phyloP scores from a whole-genome alignment of 2,113 vertebrate species.

The Burhinus bistriatus region DNA sequence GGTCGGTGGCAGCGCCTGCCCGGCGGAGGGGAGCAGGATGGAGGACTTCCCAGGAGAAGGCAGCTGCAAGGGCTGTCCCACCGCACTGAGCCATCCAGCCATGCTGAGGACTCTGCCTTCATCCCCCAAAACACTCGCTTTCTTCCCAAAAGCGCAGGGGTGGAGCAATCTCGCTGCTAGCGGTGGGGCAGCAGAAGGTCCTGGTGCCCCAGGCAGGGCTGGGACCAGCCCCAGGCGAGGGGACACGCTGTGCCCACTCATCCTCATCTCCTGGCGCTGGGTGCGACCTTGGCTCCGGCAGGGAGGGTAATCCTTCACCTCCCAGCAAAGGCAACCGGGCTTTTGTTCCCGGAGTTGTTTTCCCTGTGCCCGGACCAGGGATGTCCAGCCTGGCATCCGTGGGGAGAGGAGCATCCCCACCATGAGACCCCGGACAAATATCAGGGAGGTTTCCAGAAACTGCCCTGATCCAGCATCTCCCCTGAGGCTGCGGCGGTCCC shows the following conservation, averaged over 20 bases:
- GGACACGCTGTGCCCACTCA: fast-evolving
- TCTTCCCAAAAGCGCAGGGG: not conserved
- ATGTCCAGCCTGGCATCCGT: fast-evolving
- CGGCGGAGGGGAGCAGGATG: fast-evolving
- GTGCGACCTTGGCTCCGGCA: not conserved
- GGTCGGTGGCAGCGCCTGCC: not conserved
- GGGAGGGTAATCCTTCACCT: not conserved
- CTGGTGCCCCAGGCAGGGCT: not conserved
- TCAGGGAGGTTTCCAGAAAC: not conserved
- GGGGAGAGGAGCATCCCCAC: not conserved
- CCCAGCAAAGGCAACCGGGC: not conserved
- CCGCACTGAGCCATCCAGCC: fast-evolving
- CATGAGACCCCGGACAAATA: fast-evolving
- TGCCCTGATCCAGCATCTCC: not conserved
- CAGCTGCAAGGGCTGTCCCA: no score
- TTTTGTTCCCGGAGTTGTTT: not conserved
- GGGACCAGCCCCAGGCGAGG: fast-evolving
- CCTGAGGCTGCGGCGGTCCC: fast-evolving
- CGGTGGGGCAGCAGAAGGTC: not conserved
- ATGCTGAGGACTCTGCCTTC: fast-evolving
- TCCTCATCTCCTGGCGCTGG: not conserved
- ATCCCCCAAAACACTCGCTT: fast-evolving
- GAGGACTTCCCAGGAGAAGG: not conserved
- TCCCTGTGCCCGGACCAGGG: fast-evolving
- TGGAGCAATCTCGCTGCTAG: fast-evolving